These are phyloP conservation scores for Falco punctatus DNA, from an alignment of 2,113 vertebrate species.

Conservation along the genomic window DNA sequence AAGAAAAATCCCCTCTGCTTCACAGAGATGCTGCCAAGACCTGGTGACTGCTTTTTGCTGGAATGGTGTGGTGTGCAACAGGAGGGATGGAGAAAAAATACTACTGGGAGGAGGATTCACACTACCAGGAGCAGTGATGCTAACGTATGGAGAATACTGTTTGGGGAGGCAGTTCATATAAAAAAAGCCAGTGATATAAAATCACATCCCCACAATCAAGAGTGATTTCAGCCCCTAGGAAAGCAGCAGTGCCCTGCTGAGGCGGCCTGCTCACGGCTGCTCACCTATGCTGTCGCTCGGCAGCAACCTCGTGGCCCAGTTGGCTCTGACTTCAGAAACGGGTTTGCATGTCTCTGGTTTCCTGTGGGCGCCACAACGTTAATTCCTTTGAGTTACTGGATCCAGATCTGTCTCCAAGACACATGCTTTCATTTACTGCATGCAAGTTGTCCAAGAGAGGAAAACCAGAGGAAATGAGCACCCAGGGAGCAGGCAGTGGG, in stretches of 20 bases:
- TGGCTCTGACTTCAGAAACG: not conserved
- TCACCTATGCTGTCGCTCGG: rapidly evolving
- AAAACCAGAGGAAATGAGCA: not conserved
- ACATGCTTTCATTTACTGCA: not conserved
- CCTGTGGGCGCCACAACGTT: not conserved
- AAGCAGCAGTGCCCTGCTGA: not conserved
- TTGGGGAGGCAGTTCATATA: not conserved
- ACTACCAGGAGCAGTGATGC: not conserved
- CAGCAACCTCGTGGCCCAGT: not conserved
- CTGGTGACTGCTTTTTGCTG: not conserved
- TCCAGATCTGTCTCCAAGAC: not conserved
- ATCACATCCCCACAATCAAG: not conserved
- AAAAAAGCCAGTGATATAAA: too few species aligned
- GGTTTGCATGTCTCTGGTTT: not conserved
- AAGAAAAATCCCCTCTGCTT: not conserved
- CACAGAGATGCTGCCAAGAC: not conserved
- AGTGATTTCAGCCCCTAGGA: not conserved
- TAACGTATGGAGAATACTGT: not conserved
- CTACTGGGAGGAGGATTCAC: not conserved
- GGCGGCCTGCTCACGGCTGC: not conserved
- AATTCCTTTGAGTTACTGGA: not conserved
- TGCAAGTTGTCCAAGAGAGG: not conserved
- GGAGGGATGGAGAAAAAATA: not conserved
- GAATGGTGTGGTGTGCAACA: not conserved
- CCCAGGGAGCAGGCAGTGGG: not conserved